Conservation (phyloP, 92 coral and sea anemone species). For the Paragorgia papillata region DNA sequence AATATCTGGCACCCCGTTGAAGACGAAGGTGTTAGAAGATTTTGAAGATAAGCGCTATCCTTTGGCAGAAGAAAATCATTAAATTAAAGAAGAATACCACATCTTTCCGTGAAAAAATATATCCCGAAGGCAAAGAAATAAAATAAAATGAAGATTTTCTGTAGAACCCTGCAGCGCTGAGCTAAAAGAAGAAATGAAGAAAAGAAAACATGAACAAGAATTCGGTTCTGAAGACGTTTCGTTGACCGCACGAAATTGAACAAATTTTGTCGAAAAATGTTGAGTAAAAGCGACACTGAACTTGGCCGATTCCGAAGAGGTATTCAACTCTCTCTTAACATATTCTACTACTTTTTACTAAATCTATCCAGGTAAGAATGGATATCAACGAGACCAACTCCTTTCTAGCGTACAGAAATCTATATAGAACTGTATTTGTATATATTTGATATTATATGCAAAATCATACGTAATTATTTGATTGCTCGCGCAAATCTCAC, state of each 20-base stretch:
- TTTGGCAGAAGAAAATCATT: constrained; percentile 17
- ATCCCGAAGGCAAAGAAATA: constrained; percentile 1
- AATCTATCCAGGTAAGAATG: not conserved
- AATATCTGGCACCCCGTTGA: constrained; percentile 7
- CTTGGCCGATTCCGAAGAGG: constrained; percentile 17
- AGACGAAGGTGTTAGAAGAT: constrained; percentile 15
- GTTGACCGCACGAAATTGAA: not conserved
- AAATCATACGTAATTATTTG: no score
- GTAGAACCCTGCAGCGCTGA: not conserved
- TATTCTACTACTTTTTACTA: not conserved
- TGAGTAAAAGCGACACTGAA: not conserved
- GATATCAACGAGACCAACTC: not conserved
- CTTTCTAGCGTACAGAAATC: no score
- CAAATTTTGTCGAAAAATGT: constrained; percentile 6
- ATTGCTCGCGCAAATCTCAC: no score
- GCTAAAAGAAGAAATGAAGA: constrained; percentile 29
- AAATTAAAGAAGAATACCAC: constrained; percentile 35
- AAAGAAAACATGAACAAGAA: constrained; percentile 22
- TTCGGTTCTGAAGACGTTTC: constrained; percentile 15
- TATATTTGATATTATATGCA: no score
- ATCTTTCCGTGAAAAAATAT: constrained; percentile 18
- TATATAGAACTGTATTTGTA: no score
- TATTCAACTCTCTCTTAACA: not conserved
- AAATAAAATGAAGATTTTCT: constrained; percentile 29
- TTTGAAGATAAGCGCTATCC: constrained; percentile 25